Percentiles rank a stretch among this genome's conserved stretches.
phyloP scores from a whole-genome alignment of 2,113 vertebrate species.

The Catharus minimus region DNA sequence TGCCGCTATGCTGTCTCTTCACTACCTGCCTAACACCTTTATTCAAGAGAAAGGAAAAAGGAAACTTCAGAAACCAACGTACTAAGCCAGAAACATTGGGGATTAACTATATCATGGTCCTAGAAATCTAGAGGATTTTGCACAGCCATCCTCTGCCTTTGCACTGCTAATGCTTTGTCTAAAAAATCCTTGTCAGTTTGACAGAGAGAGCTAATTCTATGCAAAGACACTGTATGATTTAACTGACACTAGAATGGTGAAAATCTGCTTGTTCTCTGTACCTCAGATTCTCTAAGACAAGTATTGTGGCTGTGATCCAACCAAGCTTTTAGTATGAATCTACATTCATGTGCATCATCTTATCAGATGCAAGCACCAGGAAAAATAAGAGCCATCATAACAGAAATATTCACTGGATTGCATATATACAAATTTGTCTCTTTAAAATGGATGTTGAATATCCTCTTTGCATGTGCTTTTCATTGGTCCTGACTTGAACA shows the following conservation, averaged over 20 bases:
- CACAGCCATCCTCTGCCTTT: background rate
- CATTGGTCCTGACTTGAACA: background rate
- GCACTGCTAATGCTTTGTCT: background rate
- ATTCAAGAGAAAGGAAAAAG: background rate
- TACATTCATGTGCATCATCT: background rate
- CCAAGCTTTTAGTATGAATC: background rate
- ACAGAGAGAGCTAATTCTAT: constrained; percentile 39
- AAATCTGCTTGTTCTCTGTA: constrained; percentile 29
- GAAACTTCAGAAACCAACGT: background rate
- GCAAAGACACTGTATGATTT: constrained; percentile 35
- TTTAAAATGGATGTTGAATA: background rate
- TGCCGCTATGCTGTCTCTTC: background rate
- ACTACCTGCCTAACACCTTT: background rate
- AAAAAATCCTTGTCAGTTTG: constrained; percentile 27
- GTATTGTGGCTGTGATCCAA: background rate
- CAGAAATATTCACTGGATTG: background rate
- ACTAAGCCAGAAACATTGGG: background rate
- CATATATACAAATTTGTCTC: background rate
- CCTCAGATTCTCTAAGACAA: constrained; percentile 20
- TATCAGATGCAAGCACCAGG: background rate
- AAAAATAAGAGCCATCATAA: background rate
- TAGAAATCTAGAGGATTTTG: constrained; percentile 18
- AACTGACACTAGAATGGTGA: constrained; percentile 5
- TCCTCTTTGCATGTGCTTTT: background rate
- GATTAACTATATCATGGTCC: background rate